Base-by-base conservation (phyloP, 2,888 invertebrate genomes). In the Ectropis crepuscularia region DNA sequence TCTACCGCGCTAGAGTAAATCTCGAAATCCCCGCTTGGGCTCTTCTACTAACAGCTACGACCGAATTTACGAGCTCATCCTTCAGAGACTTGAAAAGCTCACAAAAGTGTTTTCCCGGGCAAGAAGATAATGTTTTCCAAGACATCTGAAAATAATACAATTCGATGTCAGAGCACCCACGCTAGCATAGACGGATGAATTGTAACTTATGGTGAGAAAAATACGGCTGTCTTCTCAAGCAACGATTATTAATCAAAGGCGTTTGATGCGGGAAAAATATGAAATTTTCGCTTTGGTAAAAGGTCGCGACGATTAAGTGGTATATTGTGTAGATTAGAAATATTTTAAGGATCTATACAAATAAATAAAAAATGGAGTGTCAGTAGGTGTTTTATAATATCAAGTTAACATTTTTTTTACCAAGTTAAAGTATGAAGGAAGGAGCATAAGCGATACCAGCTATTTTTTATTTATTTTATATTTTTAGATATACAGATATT, bases 201-300 rank as follows among this genome's bases (percentile, higher is more conserved):
- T 76, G 87, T 85, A 86, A 87, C 86, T 89, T 86, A 83, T 83
- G 86, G 85, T 86, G 86, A 83, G 90, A 89, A 89, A 89, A 88
- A 88, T 86, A 87, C 83, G 83, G 80, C 83, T 86, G 87, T 87
- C 84, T 83, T 80, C 76, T 72, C 75, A 75, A 77, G 71, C 77
- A 70, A 74, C 74, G 82, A 87, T 87, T 87, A 90, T 90, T 88
- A 90, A 90, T 90, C 87, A 90, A 83, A 82, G 81, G 77, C 76
- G 76, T 85, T 87, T 86, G 85, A 86, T 86, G 83, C 79, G 79
- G 81, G 80, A 85, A 88, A 87, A 88, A 89, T 86, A 89, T 80
- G 82, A 82, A 85, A 86, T 86, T 82, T 78, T 74, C 77, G 41
- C 36, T 73, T 79, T 72, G 63, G 71, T 73, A 67, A 73, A 76